Conservation (phyloP, 2,113 vertebrate genomes). For the Chamaea fasciata region DNA sequence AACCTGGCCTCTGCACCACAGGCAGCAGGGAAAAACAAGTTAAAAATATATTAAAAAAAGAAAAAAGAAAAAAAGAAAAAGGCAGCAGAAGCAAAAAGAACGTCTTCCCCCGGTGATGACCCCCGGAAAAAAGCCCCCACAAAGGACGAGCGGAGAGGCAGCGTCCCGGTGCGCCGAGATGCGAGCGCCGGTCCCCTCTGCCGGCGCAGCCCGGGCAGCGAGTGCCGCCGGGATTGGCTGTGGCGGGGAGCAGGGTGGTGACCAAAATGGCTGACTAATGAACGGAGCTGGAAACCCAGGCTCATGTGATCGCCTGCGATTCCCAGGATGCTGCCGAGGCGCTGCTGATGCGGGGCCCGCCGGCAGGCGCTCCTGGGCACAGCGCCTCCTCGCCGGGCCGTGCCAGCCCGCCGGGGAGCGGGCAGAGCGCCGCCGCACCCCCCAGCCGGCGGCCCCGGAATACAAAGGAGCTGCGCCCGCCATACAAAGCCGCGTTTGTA, state of each 20-base stretch:
- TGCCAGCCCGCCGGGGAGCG: constrained; percentile 32
- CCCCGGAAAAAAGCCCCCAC: not conserved
- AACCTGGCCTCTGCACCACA: constrained; percentile 21
- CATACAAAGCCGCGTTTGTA: not conserved
- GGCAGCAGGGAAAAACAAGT: not conserved
- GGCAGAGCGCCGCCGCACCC: not conserved
- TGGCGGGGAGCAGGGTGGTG: constrained; percentile 87
- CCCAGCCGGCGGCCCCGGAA: not conserved
- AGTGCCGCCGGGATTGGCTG: constrained; percentile 77
- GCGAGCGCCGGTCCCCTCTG: constrained; percentile 45
- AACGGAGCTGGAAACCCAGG: constrained; percentile 76
- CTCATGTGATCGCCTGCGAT: constrained; percentile 90
- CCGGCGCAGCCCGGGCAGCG: constrained; percentile 50
- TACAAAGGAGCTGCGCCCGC: not conserved
- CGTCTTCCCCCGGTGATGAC: not conserved
- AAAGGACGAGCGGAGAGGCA: not conserved
- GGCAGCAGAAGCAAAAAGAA: not conserved
- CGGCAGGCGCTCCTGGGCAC: constrained; percentile 40
- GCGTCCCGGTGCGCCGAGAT: constrained; percentile 19
- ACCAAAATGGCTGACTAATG: constrained; percentile 98
- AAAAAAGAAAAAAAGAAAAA: not conserved
- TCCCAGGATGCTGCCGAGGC: constrained; percentile 75
- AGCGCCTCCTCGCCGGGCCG: constrained; percentile 48
- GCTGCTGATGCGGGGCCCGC: constrained; percentile 72
- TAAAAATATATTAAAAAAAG: not conserved